These are phyloP conservation scores for Parnassius orleans DNA, from an alignment of 2,888 invertebrate genomes.

Conservation along the genomic window DNA sequence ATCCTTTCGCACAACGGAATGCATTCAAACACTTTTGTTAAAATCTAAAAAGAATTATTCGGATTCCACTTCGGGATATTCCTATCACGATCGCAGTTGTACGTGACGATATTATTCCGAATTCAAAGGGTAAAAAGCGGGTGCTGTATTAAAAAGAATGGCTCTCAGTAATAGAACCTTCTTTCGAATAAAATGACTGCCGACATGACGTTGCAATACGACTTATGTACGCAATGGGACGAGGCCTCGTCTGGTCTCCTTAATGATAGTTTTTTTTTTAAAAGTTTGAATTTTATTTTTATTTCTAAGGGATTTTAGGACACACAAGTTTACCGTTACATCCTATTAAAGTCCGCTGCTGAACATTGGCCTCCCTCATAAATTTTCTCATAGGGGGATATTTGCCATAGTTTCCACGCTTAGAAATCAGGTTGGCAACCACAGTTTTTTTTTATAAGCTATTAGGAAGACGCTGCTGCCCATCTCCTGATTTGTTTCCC, in stretches of 20 bases:
- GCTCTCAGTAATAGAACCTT: constrained; percentile 45
- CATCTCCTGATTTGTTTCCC: no score
- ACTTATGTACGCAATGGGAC: constrained; percentile 34
- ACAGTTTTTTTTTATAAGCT: no score
- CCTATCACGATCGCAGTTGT: constrained; percentile 51
- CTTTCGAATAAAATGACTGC: constrained; percentile 31
- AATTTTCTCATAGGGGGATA: no score
- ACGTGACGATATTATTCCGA: constrained; percentile 69
- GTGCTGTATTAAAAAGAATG: constrained; percentile 62
- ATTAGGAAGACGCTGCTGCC: no score
- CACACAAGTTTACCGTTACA: no score
- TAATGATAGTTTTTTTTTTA: no score
- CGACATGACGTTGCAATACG: constrained; percentile 35
- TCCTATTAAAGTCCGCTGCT: no score
- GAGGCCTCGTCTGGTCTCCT: not conserved
- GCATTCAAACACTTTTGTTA: constrained; percentile 24
- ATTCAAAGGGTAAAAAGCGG: constrained; percentile 70
- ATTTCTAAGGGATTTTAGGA: no score
- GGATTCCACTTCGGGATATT: constrained; percentile 38
- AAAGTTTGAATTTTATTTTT: no score
- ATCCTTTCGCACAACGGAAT: constrained; percentile 14
- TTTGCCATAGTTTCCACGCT: no score
- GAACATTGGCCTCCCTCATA: no score
- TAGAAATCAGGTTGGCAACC: no score
- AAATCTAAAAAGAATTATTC: constrained; percentile 19